A percentile compares a stretch with the other conserved stretches of the same genome.
phyloP scores from a whole-genome alignment of 2,113 vertebrate genomes.

The Cyanoderma ruficeps region DNA sequence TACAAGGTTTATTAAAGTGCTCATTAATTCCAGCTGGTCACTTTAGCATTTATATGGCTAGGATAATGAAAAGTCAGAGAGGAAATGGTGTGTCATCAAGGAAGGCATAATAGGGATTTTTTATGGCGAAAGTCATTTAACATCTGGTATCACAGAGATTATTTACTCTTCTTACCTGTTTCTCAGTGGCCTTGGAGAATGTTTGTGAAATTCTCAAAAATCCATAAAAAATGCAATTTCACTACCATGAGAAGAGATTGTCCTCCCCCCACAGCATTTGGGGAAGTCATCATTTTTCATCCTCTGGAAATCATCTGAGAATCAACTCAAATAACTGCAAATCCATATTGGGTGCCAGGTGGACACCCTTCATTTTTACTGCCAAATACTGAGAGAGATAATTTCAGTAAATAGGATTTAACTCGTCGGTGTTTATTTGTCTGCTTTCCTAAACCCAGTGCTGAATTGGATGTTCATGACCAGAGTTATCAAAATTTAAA shows the following conservation, averaged over 20 bases:
- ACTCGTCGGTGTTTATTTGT: not conserved
- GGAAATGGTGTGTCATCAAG: not conserved
- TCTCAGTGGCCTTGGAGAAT: not conserved
- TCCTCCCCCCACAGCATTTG: not conserved
- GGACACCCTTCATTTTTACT: not conserved
- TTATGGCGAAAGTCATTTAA: not conserved
- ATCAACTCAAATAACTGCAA: not conserved
- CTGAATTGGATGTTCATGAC: not conserved
- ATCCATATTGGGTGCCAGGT: not conserved
- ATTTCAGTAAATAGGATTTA: not conserved
- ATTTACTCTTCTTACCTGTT: not conserved
- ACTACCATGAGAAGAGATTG: not conserved
- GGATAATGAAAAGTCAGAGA: not conserved
- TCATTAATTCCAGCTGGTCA: not conserved
- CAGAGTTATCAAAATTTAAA: not conserved
- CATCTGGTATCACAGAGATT: not conserved
- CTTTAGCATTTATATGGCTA: not conserved
- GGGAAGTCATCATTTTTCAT: not conserved
- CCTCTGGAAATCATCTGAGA: not conserved
- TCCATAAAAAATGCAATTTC: not conserved
- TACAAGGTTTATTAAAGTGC: not conserved
- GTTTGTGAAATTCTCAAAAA: not conserved
- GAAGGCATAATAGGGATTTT: not conserved
- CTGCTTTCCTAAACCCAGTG: not conserved
- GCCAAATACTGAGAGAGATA: not conserved